Evolutionary conservation across 2,797 vertebrate species (phyloP).

Genomic region (Acrossocheilus fasciatus): DNA sequence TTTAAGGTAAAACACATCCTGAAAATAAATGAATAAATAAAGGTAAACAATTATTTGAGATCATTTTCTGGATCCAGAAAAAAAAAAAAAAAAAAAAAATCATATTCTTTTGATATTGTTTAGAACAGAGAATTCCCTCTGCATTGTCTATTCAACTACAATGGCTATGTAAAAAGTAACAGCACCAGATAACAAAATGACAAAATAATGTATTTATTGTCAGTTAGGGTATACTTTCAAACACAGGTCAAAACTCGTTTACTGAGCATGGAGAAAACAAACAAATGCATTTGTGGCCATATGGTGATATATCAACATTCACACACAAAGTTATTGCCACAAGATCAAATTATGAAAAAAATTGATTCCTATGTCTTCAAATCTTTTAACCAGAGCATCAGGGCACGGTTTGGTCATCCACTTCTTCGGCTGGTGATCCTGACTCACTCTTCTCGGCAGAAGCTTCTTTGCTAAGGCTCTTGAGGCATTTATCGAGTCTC

Average conservation of each 20-base stretch:
- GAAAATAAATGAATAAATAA: neutral
- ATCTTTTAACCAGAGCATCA: conserved; percentile 24
- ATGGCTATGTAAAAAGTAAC: too few species aligned
- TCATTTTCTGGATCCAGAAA: too few species aligned
- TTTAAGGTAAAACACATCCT: neutral
- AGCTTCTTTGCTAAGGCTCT: conserved; percentile 79
- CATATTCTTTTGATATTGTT: neutral
- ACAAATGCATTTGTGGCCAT: neutral
- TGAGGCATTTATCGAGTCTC: conserved; percentile 93
- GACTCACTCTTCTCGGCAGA: conserved; percentile 37
- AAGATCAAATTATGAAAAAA: neutral
- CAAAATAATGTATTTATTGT: conserved; percentile 9
- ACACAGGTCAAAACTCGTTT: neutral
- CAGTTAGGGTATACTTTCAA: neutral
- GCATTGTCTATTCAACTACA: neutral
- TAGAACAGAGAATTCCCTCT: neutral
- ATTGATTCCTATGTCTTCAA: neutral
- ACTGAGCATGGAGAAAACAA: neutral
- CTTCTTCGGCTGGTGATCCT: neutral
- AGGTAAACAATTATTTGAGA: neutral
- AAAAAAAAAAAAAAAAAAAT: too few species aligned
- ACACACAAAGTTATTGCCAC: neutral
- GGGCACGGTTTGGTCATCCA: conserved; percentile 50
- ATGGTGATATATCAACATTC: neutral
- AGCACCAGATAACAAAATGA: neutral